Base-by-base conservation (phyloP, 2,888 invertebrate genomes). In the Cephus pygmeus region DNA sequence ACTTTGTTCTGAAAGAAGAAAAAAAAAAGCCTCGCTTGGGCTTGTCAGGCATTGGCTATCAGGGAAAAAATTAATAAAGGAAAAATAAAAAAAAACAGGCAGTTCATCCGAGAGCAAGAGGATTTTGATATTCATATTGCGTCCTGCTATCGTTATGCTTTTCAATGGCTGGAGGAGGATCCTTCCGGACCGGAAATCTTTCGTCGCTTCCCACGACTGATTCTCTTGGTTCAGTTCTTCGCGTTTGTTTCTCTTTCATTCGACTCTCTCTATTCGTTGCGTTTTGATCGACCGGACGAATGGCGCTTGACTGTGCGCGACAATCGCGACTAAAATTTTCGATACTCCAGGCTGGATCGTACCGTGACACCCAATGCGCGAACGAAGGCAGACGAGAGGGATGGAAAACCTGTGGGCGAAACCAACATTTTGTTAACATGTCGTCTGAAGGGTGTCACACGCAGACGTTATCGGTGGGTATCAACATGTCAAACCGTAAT, bases 401-500 rank as follows among this genome's bases (percentile, higher is more conserved):
- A 33, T 71, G 56, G 56, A 56, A 56, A 56, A 56, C 9, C 56
- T 56, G 23, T 30, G 15, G 15, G 71, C 33, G 71, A 34, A 33
- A 71, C 34, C 71, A 23, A 34, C 71, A 34, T 71, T 71, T 71
- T 34, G 71, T 71, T 71, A 71, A 71, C 71, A 71, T 34, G 71
- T 34, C 34, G 74, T 23, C 33, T 30, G 74, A 74, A 74, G 34
- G 36, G n/a, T 74, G 35, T 74, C 74, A 74, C 34, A n/a, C 11
- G 74, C 74, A 35, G 74, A 74, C 36, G 74, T 23, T 74, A 74
- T 74, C 74, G 74, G 34, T 34, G 74, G 36, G 35, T 74, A 74
- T 74, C 74, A 74, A 74, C 74, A 35, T 74, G 35, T 74, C 74
- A 33, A 30, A 30, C 74, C 34, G 74, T 74, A 74, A 74, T 74